These are phyloP conservation scores for Barnardius zonarius DNA, from an alignment of 2,113 vertebrate species.

Conservation along the genomic window DNA sequence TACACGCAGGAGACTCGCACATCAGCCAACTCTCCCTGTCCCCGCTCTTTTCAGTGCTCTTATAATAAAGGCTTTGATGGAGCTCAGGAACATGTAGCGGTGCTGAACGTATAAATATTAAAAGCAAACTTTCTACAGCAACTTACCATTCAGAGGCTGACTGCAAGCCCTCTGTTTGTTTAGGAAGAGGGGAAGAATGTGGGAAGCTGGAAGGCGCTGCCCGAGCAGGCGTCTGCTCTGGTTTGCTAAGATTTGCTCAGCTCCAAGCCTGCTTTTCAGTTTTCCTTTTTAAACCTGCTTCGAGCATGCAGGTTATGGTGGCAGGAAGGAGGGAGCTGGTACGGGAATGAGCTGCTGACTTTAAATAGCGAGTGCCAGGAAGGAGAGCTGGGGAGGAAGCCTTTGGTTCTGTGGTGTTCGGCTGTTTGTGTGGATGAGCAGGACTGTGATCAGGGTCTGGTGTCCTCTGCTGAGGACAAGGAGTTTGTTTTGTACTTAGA, in stretches of 20 bases:
- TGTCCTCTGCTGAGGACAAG: neutral
- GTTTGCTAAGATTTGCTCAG: slow-evolving; percentile 11
- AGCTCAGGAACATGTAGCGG: slow-evolving; percentile 51
- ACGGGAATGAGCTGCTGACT: neutral
- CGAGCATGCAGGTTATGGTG: neutral
- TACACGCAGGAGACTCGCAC: neutral
- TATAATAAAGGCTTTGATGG: slow-evolving; percentile 66
- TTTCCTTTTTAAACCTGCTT: neutral
- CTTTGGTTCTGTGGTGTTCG: neutral
- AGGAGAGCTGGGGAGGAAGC: neutral
- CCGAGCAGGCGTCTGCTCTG: slow-evolving; percentile 4
- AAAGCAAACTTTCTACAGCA: slow-evolving; percentile 70
- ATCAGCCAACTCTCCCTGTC: slow-evolving; percentile 17
- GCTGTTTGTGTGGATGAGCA: rapidly evolving
- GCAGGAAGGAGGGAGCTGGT: neutral
- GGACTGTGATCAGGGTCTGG: neutral
- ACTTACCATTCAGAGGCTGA: slow-evolving; percentile 65
- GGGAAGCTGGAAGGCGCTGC: neutral
- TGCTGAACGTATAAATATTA: slow-evolving; percentile 71
- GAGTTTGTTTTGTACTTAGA: neutral
- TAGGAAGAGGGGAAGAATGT: neutral
- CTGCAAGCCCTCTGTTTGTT: slow-evolving; percentile 68
- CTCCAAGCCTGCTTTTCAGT: neutral
- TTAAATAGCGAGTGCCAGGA: neutral
- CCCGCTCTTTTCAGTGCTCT: slow-evolving; percentile 40